Evolutionary conservation across 2,797 vertebrate species (phyloP).

Genomic region (Sebastes iracundus): DNA sequence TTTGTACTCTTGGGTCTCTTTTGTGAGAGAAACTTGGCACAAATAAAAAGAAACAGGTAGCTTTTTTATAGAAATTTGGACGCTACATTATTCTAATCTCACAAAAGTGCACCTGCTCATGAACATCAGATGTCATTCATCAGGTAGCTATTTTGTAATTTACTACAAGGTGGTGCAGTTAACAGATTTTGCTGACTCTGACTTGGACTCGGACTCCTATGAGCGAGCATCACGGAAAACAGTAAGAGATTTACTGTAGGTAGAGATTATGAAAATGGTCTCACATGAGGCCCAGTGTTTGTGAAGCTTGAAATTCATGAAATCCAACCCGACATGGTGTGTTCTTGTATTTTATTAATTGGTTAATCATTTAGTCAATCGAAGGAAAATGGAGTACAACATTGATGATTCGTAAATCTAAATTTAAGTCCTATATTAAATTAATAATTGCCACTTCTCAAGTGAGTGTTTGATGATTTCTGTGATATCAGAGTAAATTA

Average conservation of each 20-base stretch:
- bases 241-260: neutral
- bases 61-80: neutral
- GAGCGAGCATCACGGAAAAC: neutral
- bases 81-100: neutral
- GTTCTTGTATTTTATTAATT: neutral
- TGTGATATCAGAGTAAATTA: neutral
- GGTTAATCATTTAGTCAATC: neutral
- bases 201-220: neutral
- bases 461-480: neutral
- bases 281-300: neutral
- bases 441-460: neutral
- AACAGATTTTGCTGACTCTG: neutral
- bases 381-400: neutral
- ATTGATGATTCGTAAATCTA: neutral
- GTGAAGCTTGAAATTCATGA: neutral
- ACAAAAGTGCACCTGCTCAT: neutral
- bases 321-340: neutral
- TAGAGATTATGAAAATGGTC: neutral
- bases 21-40: neutral
- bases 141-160: neutral
- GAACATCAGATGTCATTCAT: neutral
- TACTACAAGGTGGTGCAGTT: neutral
- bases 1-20: neutral
- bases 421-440: neutral
- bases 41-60: neutral